A percentile compares a stretch with the other conserved stretches of the same genome.
Conservation (phyloP, 30 jellyfish, hydroid and myxozoan genomes). For the Aurelia sp. region DNA sequence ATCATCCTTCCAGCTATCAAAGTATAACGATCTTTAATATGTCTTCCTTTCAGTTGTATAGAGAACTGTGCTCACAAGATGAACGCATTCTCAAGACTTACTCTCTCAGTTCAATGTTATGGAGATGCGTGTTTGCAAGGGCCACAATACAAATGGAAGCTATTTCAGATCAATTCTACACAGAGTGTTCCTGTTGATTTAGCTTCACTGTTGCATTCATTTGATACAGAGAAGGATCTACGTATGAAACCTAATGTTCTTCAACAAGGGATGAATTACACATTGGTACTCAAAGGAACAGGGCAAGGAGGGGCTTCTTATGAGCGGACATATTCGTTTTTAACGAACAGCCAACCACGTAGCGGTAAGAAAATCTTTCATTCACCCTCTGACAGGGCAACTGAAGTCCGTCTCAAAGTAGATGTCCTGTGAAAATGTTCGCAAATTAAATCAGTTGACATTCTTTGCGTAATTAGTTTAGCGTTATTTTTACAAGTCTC, state of each 20-base stretch:
- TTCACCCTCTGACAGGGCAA: background rate
- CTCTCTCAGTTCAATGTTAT: conserved; percentile 24
- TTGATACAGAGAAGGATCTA: conserved; percentile 30
- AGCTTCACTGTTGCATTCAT: conserved; percentile 26
- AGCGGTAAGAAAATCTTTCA: background rate
- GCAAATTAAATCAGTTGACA: no score
- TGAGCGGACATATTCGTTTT: conserved; percentile 15
- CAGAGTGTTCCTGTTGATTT: conserved; percentile 9
- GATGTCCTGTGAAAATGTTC: no score
- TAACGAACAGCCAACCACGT: conserved; percentile 32
- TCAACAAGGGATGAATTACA: conserved; percentile 18
- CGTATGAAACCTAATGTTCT: conserved; percentile 45
- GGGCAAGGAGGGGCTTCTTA: conserved; percentile 47
- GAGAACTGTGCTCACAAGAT: conserved; percentile 38
- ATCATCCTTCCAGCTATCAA: no score
- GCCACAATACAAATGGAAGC: conserved; percentile 46
- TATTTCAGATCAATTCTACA: conserved; percentile 3
- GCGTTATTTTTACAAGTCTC: no score
- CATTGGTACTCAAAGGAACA: conserved; percentile 32
- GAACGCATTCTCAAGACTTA: conserved; percentile 9
- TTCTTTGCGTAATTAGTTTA: no score
- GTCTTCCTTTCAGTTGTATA: conserved; percentile 8
- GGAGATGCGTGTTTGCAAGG: conserved; percentile 55
- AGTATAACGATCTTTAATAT: background rate
- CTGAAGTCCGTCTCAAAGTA: no score